A percentile compares a stretch with the other conserved stretches of the same genome.
These are phyloP conservation scores for Drosophila orena DNA, from an alignment of 1,140 invertebrate species.

Conservation along the genomic window DNA sequence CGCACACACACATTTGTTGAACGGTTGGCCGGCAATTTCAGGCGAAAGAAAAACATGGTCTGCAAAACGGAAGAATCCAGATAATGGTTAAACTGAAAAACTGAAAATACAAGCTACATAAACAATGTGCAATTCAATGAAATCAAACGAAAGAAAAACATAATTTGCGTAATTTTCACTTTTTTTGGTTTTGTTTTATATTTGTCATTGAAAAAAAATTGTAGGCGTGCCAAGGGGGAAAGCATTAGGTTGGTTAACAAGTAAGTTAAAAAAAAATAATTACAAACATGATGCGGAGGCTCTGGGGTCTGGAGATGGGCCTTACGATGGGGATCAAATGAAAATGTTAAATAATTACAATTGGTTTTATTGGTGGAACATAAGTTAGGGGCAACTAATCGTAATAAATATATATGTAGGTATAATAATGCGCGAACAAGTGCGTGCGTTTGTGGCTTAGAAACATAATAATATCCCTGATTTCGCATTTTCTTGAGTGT, in stretches of 20 bases:
- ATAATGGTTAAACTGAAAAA: slow-evolving; percentile 7
- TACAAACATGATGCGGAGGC: slow-evolving; percentile 22
- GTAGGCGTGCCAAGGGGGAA: slow-evolving; percentile 40
- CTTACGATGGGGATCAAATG: slow-evolving; percentile 3
- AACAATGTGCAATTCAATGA: neutral
- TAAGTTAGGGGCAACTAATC: slow-evolving; percentile 55
- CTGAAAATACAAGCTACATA: slow-evolving; percentile 13
- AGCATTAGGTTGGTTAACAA: slow-evolving; percentile 32
- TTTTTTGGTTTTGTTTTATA: slow-evolving; percentile 44
- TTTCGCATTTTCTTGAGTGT: slow-evolving; percentile 44
- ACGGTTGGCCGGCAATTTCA: no score
- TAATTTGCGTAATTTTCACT: slow-evolving; percentile 36
- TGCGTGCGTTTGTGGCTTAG: slow-evolving; percentile 6
- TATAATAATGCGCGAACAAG: slow-evolving; percentile 15
- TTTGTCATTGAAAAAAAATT: slow-evolving; percentile 57
- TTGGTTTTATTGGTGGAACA: slow-evolving; percentile 48
- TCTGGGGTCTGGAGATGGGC: neutral
- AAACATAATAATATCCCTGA: slow-evolving; percentile 69
- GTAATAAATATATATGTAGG: slow-evolving; percentile 57
- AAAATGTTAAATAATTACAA: slow-evolving; percentile 57
- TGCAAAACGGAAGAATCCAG: slow-evolving; percentile 2
- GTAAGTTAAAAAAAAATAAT: slow-evolving; percentile 25
- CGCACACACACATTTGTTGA: slow-evolving; percentile 22
- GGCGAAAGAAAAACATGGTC: slow-evolving; percentile 1
- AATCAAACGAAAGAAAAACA: slow-evolving; percentile 34